Evolutionary conservation across 2,113 vertebrate genomes (phyloP), one percentile per base, ranked within the genome.

Genomic region (Collichthys lucidus): DNA sequence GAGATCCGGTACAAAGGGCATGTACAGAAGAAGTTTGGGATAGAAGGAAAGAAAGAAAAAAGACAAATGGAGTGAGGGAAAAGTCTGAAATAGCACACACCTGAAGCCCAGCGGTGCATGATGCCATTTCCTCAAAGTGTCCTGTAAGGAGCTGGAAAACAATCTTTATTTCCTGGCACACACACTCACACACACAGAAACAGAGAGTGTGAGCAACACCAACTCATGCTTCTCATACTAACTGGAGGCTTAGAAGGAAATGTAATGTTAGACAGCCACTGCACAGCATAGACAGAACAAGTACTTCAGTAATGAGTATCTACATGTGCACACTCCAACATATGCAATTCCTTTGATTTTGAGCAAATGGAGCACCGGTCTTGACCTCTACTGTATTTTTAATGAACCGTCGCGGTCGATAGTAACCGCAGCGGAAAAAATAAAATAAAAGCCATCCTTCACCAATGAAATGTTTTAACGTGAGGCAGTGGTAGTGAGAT

Each of bases 111-210:
- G 42, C 7, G 1, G 19, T 70, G 73, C 11, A 0, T 26, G 64
- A 29, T 3, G 40, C 42, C 17, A 35, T 77, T 80, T 77, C 57
- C 19, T 64, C 70, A 69, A 74, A 78, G 67, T 65, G 29, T 65
- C 15, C 49, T 40, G 64, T 66, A 74, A 72, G 67, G 26, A 49
- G 40, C 3, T 61, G 47, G 40, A 22, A 76, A 53, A 67, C 31
- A 31, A 19, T 53, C 19, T 64, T 46, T 31, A n/a, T 62, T 68
- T 64, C 65, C 24, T 14, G 5, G n/a, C 53, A 66, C 44, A 42
- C n/a, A 57, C 35, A 46, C 53, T n/a, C n/a, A 42, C 46, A 42
- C 29, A 53, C 14, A 42, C 47, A 61, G 0, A 49, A 3, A 50
- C 0, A 44, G 10, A 44, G 10, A 61, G 9, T 29, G 1, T 35